Percentiles rank a stretch among this genome's conserved stretches.
These are phyloP conservation scores for Climacteris rufus DNA, from an alignment of 2,113 vertebrate species.

Conservation along the genomic window DNA sequence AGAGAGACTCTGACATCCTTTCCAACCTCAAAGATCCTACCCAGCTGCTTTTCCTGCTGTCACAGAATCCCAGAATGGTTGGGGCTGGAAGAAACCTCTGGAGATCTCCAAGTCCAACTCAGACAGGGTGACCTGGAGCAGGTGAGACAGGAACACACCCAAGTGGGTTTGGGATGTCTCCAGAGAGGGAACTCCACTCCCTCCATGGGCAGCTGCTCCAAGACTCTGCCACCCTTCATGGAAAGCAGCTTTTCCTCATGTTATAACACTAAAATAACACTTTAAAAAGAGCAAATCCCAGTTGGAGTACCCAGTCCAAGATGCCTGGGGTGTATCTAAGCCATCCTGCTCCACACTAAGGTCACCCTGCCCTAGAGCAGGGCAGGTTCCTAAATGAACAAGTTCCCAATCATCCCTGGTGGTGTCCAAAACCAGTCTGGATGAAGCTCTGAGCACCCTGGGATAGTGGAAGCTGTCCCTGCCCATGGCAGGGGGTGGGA, in stretches of 20 bases:
- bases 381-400: neutral
- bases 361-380: neutral
- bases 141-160: neutral
- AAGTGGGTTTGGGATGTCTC: neutral
- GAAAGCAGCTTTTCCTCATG: neutral
- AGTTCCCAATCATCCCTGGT: neutral
- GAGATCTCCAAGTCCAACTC: neutral
- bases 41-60: neutral
- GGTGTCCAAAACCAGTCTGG: neutral
- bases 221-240: neutral
- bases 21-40: neutral
- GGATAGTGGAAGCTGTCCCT: neutral
- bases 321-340: neutral
- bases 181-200: neutral
- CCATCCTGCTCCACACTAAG: neutral
- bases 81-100: neutral
- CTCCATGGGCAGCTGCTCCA: neutral
- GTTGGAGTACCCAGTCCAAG: neutral
- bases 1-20: neutral
- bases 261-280: neutral
- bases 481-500: neutral
- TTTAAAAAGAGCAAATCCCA: neutral
- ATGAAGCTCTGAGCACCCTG: neutral
- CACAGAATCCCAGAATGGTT: neutral
- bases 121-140: neutral